These are phyloP conservation scores for Callaeas wilsoni DNA, from an alignment of 2,113 vertebrate species.

Conservation along the genomic window DNA sequence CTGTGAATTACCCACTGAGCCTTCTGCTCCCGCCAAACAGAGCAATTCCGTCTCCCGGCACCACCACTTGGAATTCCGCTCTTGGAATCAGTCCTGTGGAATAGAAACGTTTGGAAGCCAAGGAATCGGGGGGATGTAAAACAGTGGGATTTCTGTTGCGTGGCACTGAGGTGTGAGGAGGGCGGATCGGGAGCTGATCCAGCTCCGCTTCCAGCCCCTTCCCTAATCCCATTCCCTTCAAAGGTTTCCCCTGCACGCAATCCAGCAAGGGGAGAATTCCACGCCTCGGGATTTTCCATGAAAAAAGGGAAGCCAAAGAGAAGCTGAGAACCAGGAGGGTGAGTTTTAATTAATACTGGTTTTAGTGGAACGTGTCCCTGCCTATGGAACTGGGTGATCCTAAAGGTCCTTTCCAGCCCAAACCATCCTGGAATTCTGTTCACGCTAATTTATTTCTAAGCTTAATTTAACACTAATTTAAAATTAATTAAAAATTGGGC, in stretches of 20 bases:
- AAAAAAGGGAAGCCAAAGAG: background rate
- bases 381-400: background rate
- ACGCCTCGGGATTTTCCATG: background rate
- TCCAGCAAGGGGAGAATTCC: background rate
- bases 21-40: background rate
- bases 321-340: background rate
- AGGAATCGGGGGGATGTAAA: background rate
- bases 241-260: background rate
- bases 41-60: background rate
- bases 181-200: background rate
- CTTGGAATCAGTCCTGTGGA: background rate
- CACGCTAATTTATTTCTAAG: background rate
- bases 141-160: background rate
- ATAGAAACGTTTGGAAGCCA: background rate
- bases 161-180: background rate
- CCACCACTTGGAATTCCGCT: background rate
- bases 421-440: background rate
- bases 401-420: background rate
- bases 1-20: background rate
- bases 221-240: background rate
- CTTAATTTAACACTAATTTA: background rate
- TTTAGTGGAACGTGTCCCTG: background rate
- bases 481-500: background rate
- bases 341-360: background rate
- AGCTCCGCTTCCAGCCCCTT: background rate